Base-by-base conservation (phyloP, 2,888 invertebrate species). In the Leucozona laternaria region DNA sequence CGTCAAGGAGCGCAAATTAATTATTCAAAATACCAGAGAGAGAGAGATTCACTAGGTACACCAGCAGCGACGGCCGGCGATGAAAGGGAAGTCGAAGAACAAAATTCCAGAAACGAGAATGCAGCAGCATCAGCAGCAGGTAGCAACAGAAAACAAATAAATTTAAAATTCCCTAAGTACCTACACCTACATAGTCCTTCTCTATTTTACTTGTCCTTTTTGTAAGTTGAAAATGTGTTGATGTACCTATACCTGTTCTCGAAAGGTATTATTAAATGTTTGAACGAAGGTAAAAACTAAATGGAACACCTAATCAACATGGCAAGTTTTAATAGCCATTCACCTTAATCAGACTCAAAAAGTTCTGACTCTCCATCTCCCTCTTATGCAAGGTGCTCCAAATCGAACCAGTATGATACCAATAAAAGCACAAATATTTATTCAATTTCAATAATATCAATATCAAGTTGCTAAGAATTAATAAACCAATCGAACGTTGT, bases 11-110 rank as follows among this genome's bases (percentile, higher is more conserved):
- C 64, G 34, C 68, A 78, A 83, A 83, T 83, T 78, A 78, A 83
- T 83, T 83, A 83, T 83, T 83, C 68, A 60, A 73, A 83, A 78
- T 73, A 58, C 73, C 78, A 70, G 64, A 58, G n/a, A 48, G 64
- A 58, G n/a, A 48, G 17, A 50, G 64, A 64, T 48, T 53, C n/a
- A 34, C 31, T 68, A 20, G 7, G 6, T 5, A 25, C 0, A 40
- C 20, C 31, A 48, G 6, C 43, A 28, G 8, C 20, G 34, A 7
- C 60, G 48, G 10, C 15, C 53, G 37, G 22, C 22, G 57, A 5
- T 7, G 50, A 34, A 34, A 64, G 15, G n/a, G 11, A 71, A 53
- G 64, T 53, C 34, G 25, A 50, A 25, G 13, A 45, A 40, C 40
- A 20, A 66, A 50, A 70, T 64, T 55, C 72, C 50, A 64, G 72